phyloP scores from a whole-genome alignment of 1,140 invertebrate genomes.

The Zaprionus davidi region DNA sequence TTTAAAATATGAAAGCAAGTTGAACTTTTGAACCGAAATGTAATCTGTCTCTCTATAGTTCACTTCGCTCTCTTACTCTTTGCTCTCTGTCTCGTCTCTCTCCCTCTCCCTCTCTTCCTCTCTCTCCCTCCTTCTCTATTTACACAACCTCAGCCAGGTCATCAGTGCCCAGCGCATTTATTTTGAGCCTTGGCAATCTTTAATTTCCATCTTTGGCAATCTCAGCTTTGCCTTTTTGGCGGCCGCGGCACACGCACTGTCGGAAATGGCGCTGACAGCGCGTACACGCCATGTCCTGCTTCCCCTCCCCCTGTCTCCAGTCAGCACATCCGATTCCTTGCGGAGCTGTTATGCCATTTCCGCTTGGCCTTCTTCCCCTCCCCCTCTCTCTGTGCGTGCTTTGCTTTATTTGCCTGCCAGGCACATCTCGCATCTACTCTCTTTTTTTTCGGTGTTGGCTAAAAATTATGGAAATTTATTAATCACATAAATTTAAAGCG shows the following conservation, averaged over 20 bases:
- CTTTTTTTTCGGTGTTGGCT: neutral
- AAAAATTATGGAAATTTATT: conserved; percentile 82
- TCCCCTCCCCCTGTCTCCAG: neutral
- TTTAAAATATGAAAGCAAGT: too few species aligned
- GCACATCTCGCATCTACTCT: conserved; percentile 15
- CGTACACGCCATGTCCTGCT: conserved; percentile 14
- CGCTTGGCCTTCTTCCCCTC: neutral
- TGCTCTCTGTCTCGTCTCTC: too few species aligned
- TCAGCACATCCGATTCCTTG: conserved; percentile 21
- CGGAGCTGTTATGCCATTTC: conserved; percentile 25
- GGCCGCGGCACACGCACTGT: conserved; percentile 6
- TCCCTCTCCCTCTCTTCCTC: neutral
- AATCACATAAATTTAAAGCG: conserved; percentile 81
- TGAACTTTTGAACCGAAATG: too few species aligned
- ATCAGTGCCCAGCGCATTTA: conserved; percentile 17
- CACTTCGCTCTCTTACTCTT: neutral
- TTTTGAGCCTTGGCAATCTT: conserved; percentile 54
- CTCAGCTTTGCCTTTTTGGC: conserved; percentile 48
- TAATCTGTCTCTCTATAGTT: too few species aligned
- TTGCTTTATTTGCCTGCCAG: conserved; percentile 58
- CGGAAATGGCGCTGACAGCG: conserved; percentile 63
- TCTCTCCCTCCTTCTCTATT: neutral
- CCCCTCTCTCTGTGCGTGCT: neutral
- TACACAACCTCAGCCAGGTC: conserved; percentile 1
- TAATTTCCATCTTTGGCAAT: conserved; percentile 77